phyloP scores from a whole-genome alignment of 2,797 vertebrate genomes.

The Peromyscus attwateri region DNA sequence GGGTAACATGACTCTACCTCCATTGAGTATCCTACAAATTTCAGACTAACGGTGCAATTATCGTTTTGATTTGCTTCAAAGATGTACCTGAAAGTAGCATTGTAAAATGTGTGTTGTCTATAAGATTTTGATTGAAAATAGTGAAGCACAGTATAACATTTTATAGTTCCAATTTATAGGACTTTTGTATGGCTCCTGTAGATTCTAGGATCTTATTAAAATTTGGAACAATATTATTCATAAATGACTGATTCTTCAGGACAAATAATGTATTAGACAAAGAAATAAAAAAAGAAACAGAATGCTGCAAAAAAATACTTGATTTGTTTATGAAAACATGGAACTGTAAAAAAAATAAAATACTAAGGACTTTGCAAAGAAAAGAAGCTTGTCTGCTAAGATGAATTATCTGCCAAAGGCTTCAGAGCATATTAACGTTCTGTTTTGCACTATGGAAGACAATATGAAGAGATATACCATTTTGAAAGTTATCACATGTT shows the following conservation, averaged over 20 bases:
- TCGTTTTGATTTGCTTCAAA: slow-evolving; percentile 13
- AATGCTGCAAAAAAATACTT: slow-evolving; percentile 44
- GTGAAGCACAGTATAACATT: not conserved
- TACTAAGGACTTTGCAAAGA: not conserved
- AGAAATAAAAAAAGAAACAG: slow-evolving; percentile 54
- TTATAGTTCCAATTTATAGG: not conserved
- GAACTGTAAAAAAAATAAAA: not conserved
- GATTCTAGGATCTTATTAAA: not conserved
- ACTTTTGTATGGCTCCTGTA: not conserved
- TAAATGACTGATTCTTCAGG: not conserved
- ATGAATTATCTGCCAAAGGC: not conserved
- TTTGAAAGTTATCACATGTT: not conserved
- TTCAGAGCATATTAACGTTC: not conserved
- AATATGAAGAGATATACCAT: not conserved
- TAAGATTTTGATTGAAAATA: not conserved
- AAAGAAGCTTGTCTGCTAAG: not conserved
- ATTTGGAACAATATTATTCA: not conserved
- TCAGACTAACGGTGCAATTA: not conserved
- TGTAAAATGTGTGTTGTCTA: not conserved
- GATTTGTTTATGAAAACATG: slow-evolving; percentile 18
- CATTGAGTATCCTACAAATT: not conserved
- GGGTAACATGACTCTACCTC: not conserved
- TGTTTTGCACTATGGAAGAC: not conserved
- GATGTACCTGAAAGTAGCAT: not conserved
- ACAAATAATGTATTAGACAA: not conserved